phyloP scores from a whole-genome alignment of 2,113 vertebrate genomes.

The Rhea pennata region DNA sequence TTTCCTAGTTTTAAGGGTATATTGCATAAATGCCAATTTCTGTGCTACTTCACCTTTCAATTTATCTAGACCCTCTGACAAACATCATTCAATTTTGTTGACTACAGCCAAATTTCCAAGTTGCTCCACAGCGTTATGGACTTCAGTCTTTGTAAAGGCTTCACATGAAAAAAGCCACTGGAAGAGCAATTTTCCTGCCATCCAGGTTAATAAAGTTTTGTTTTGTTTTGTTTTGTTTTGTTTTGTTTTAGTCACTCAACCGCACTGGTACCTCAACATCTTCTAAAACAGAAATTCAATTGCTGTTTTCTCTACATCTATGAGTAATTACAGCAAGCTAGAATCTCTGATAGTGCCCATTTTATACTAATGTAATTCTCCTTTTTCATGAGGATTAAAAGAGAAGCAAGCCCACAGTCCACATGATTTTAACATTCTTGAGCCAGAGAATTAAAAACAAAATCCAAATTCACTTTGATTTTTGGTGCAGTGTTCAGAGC shows the following conservation, averaged over 20 bases:
- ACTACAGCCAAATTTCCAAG: neutral
- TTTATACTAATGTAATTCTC: neutral
- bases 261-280: neutral
- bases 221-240: no score
- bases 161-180: neutral
- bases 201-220: neutral
- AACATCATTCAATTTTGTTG: neutral
- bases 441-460: neutral
- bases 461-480: neutral
- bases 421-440: neutral
- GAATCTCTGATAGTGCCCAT: neutral
- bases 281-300: neutral
- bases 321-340: neutral
- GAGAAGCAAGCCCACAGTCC: neutral
- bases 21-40: neutral
- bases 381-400: neutral
- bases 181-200: neutral
- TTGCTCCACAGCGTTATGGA: neutral
- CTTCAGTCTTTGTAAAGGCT: constrained; percentile 9
- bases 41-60: neutral
- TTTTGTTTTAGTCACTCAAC: neutral
- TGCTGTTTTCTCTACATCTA: neutral
- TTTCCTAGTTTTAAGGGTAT: neutral
- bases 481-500: neutral
- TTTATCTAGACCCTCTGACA: constrained; percentile 2